A percentile compares a stretch with the other conserved stretches of the same genome.
Evolutionary conservation across 2,797 vertebrate genomes (phyloP).

Genomic region (Siniperca undulata): DNA sequence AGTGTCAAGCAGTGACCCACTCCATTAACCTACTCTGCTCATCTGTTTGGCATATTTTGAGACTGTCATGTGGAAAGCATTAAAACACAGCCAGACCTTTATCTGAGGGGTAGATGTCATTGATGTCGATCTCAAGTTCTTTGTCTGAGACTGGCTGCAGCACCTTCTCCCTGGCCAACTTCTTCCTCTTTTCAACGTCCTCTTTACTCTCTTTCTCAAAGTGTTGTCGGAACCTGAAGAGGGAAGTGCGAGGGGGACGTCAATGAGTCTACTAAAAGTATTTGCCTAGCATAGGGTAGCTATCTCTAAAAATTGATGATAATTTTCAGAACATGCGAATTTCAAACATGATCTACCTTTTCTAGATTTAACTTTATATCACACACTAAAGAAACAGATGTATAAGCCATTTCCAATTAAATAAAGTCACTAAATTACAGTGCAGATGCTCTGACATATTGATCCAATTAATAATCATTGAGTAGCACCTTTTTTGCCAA

Average conservation of each 20-base stretch:
- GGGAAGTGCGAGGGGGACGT: not conserved
- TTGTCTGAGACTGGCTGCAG: conserved; percentile 85
- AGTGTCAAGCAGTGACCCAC: conserved; percentile 46
- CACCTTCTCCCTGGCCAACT: conserved; percentile 87
- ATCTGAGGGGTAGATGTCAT: conserved; percentile 88
- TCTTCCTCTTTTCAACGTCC: conserved; percentile 92
- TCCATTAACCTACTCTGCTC: conserved; percentile 50
- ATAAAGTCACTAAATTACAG: not conserved
- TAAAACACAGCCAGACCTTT: conserved; percentile 76
- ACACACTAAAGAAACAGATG: conserved; percentile 4
- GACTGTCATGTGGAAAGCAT: conserved; percentile 34
- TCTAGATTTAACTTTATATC: not conserved
- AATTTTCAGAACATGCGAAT: not conserved
- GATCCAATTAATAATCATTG: not conserved
- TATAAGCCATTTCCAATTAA: not conserved
- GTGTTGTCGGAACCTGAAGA: conserved; percentile 90
- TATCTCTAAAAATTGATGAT: not conserved
- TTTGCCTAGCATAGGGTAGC: not conserved
- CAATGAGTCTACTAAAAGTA: not conserved
- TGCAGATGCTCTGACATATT: not conserved
- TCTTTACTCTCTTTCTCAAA: conserved; percentile 93
- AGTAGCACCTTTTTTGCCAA: not conserved
- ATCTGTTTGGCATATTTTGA: conserved; percentile 48
- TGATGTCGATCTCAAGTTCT: conserved; percentile 89
- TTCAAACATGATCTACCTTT: not conserved